These are phyloP conservation scores for Lacerta agilis DNA, from an alignment of 2,797 vertebrate species.

Conservation along the genomic window DNA sequence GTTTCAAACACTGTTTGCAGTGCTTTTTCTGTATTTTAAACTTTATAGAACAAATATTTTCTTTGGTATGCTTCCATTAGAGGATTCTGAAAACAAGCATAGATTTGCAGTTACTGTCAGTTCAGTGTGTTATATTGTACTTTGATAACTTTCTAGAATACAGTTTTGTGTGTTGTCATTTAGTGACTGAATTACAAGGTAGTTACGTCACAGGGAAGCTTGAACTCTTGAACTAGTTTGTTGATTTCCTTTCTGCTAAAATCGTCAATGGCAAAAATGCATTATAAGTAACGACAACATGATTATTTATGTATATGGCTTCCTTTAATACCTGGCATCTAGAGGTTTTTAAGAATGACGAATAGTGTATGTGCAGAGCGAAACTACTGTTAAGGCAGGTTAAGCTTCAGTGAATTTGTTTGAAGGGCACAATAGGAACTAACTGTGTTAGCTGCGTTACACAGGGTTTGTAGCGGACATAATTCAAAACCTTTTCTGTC, in stretches of 20 bases:
- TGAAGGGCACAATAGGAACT: background rate
- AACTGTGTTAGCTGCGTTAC: background rate
- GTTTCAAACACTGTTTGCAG: too few species aligned
- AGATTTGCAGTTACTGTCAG: too few species aligned
- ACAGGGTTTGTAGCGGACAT: background rate
- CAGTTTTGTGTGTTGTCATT: too few species aligned
- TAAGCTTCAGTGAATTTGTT: conserved; percentile 26
- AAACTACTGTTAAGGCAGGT: conserved; percentile 1
- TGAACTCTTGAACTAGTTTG: too few species aligned
- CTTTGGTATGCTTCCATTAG: too few species aligned
- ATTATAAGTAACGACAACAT: background rate
- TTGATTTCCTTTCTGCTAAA: background rate
- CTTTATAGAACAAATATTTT: too few species aligned
- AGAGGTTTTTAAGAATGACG: conserved; percentile 21
- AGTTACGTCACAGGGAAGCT: too few species aligned
- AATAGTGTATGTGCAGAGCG: conserved; percentile 9
- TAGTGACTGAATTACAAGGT: too few species aligned
- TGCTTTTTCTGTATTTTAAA: too few species aligned
- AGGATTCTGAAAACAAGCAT: too few species aligned
- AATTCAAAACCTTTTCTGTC: background rate
- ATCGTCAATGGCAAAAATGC: background rate
- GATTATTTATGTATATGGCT: background rate
- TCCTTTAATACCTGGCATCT: conserved; percentile 27
- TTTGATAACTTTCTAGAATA: too few species aligned
- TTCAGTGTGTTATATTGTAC: too few species aligned